These are phyloP conservation scores for Trichacis sp. DNA, from an alignment of 2,888 invertebrate genomes.

Conservation along the genomic window DNA sequence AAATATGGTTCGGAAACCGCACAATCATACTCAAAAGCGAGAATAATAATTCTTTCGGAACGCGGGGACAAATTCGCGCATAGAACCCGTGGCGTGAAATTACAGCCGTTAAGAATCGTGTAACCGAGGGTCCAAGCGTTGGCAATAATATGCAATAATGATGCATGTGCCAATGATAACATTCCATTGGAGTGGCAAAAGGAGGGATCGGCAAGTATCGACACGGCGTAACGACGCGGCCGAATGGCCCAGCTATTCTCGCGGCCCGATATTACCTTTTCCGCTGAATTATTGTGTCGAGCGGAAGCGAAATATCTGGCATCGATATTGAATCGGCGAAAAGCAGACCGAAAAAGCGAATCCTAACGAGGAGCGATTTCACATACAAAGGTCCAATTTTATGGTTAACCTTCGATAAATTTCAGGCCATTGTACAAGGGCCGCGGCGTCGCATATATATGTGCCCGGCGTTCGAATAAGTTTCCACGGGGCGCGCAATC, in stretches of 20 bases:
- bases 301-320: constrained; percentile 59
- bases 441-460: constrained; percentile 9
- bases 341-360: constrained; percentile 37
- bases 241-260: constrained; percentile 59
- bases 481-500: constrained; percentile 33
- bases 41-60: constrained; percentile 41
- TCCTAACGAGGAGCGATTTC: constrained; percentile 51
- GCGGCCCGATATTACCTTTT: constrained; percentile 60
- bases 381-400: constrained; percentile 52
- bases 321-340: constrained; percentile 58
- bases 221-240: constrained; percentile 59
- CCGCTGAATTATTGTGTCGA: constrained; percentile 62
- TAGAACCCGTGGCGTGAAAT: constrained; percentile 39
- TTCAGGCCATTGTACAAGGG: constrained; percentile 39
- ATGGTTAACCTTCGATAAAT: constrained; percentile 53
- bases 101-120: constrained; percentile 53
- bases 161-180: constrained; percentile 56
- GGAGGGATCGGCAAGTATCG: constrained; percentile 51
- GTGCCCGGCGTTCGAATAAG: constrained; percentile 33
- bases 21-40: constrained; percentile 5
- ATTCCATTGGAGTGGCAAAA: constrained; percentile 52
- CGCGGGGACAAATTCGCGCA: constrained; percentile 41
- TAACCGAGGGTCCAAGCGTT: constrained; percentile 47
- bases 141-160: constrained; percentile 56
- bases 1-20: too few relatives aligned